A percentile compares a stretch with the other conserved stretches of the same genome.
Evolutionary conservation across 1,140 invertebrate species (phyloP).

Genomic region (Forficula auricularia): DNA sequence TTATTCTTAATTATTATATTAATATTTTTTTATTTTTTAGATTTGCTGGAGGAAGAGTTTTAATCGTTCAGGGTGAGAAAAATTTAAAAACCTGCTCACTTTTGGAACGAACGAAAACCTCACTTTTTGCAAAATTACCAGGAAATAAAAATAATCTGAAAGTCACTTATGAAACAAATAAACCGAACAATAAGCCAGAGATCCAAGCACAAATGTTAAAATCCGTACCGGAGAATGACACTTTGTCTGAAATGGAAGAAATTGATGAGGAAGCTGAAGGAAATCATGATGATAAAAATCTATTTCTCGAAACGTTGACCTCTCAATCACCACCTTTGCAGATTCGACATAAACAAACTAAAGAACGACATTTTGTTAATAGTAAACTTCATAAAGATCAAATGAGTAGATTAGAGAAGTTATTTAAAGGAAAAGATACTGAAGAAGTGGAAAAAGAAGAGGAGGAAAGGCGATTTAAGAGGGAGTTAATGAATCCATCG

Average conservation of each 20-base stretch:
- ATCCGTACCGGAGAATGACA: background rate
- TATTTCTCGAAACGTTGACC: background rate
- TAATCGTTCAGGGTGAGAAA: slow-evolving; percentile 58
- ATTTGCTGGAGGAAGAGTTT: slow-evolving; percentile 50
- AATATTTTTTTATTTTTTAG: slow-evolving; percentile 18
- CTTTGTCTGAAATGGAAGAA: slow-evolving; percentile 14
- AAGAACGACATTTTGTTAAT: too few relatives aligned
- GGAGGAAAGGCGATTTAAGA: background rate
- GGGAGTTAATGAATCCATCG: slow-evolving; percentile 22
- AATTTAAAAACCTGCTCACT: slow-evolving; percentile 57
- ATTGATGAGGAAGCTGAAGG: slow-evolving; percentile 21
- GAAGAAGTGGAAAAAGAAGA: slow-evolving; percentile 4
- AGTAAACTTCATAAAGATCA: too few relatives aligned
- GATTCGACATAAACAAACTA: too few relatives aligned
- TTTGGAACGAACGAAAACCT: slow-evolving; percentile 32
- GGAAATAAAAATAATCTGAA: too few relatives aligned
- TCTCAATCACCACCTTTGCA: too few relatives aligned
- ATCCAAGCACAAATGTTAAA: too few relatives aligned
- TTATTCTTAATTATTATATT: background rate
- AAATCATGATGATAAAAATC: slow-evolving; percentile 21
- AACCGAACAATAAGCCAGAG: too few relatives aligned
- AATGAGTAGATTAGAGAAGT: slow-evolving; percentile 11
- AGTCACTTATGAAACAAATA: too few relatives aligned
- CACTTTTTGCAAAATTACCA: too few relatives aligned
- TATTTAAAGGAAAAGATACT: background rate